Percentiles rank a stretch among this genome's conserved stretches.
phyloP scores from a whole-genome alignment of 1,140 invertebrate genomes.

The Helicoverpa zea region DNA sequence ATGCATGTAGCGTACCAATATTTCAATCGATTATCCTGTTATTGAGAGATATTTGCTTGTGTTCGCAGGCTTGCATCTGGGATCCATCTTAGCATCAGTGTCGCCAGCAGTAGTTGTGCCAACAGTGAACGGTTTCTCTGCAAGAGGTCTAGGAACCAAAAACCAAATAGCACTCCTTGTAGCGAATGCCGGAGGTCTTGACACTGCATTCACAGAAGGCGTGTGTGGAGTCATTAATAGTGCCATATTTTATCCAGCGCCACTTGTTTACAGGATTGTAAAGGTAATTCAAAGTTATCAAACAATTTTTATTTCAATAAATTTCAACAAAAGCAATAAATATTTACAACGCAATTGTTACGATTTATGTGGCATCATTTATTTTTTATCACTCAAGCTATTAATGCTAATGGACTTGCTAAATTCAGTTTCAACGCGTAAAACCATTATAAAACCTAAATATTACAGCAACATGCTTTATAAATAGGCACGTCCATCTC shows the following conservation, averaged over 20 bases:
- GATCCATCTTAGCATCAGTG: constrained; percentile 95
- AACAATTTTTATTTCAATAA: constrained; percentile 27
- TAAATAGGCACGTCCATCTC: constrained; percentile 3
- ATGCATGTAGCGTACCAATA: constrained; percentile 11
- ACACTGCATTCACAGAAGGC: constrained; percentile 96
- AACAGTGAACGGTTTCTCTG: constrained; percentile 92
- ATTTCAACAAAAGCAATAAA: constrained; percentile 14
- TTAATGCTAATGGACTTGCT: constrained; percentile 4
- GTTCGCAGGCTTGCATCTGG: constrained; percentile 90
- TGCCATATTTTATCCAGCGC: constrained; percentile 93
- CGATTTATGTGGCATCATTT: constrained; percentile 16
- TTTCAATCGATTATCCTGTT: constrained; percentile 18
- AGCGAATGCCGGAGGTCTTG: constrained; percentile 94
- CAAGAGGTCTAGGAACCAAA: constrained; percentile 94
- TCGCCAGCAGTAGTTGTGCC: constrained; percentile 98
- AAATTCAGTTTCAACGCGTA: not conserved
- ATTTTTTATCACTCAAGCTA: constrained; percentile 16
- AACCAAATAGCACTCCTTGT: constrained; percentile 97
- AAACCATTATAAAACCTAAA: constrained; percentile 26
- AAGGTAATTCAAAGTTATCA: constrained; percentile 65
- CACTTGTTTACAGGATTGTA: constrained; percentile 85
- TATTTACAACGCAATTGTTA: constrained; percentile 24
- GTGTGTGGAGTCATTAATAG: constrained; percentile 95
- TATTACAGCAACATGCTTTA: not conserved
- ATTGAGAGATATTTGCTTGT: constrained; percentile 25